phyloP scores from a whole-genome alignment of 2,888 invertebrate species.

The Epistrophella euchroma region DNA sequence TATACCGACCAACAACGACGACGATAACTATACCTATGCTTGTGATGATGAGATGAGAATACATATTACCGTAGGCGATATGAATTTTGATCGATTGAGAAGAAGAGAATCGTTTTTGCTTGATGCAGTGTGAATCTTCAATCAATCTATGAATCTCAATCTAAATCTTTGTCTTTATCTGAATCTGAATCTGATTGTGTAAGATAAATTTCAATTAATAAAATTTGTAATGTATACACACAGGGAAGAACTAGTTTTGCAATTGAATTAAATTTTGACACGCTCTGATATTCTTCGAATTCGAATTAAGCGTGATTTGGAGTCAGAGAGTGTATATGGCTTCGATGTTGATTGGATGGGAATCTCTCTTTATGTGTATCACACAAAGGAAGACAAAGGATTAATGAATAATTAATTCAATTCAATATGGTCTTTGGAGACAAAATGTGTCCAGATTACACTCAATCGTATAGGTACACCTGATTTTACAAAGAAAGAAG shows the following conservation, averaged over 20 bases:
- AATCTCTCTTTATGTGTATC: background rate
- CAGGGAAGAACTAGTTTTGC: background rate
- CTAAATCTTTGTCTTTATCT: background rate
- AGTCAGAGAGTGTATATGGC: background rate
- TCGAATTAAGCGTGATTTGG: background rate
- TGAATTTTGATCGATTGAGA: conserved; percentile 66
- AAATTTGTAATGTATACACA: conserved; percentile 60
- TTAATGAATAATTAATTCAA: background rate
- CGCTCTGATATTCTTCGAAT: conserved; percentile 37
- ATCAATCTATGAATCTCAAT: conserved; percentile 15
- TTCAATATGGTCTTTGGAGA: background rate
- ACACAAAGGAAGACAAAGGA: background rate
- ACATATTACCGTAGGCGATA: conserved; percentile 51
- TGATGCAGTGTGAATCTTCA: conserved; percentile 22
- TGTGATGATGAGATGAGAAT: too few relatives aligned
- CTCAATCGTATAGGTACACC: background rate
- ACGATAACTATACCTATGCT: background rate
- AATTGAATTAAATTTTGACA: conserved; percentile 46
- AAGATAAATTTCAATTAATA: conserved; percentile 51
- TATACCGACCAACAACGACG: background rate
- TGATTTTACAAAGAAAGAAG: background rate
- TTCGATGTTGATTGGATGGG: background rate
- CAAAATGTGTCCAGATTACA: background rate
- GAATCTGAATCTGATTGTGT: background rate
- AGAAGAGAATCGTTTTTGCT: conserved; percentile 33